Evolutionary conservation across 2,888 invertebrate genomes (phyloP), one percentile per base, ranked within the genome.

Genomic region (Mythimna ferrago): DNA sequence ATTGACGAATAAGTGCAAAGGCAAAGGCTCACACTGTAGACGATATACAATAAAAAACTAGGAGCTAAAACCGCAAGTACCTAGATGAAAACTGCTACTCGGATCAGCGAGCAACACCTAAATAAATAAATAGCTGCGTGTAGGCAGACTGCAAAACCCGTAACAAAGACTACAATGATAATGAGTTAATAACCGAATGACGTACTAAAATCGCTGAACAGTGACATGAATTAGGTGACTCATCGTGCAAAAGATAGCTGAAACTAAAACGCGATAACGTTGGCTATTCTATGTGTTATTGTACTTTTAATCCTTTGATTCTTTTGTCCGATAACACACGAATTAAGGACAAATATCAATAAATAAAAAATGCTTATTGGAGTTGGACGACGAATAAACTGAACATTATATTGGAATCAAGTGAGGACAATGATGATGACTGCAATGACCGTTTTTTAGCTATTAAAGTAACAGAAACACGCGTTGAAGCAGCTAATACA

Each of bases 141-240:
- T 32, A 38, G 38, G 14, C 21, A 56, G 32, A 32, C 41, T 61
- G 21, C 19, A 41, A 71, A 78, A 41, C 38, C 21, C 11, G 41
- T 57, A 71, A 70, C 56, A 70, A 78, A 78, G 74, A 32, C 71
- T 51, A 62, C 11, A n/a, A 75, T 62, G 51, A 75, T 78, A 78
- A 78, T 78, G 41, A 71, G n/a, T 70, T 75, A 75, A 75, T 78
- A 78, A 62, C 41, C 35, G 2, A 32, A 75, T 75, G 75, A 75
- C 78, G 58, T 63, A 35, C 44, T 53, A n/a, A 71, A 71, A 56
- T 62, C 78, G 41, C 62, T 62, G n/a, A 71, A 62, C 78, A 62
- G 41, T 75, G 75, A 75, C 71, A 75, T 32, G 41, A 79, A 80
- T 63, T 76, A 79, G 60, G 60, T 78, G 78, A 79, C 53, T 48